Conservation (phyloP, 2,113 vertebrate species). For the Bos javanicus region DNA sequence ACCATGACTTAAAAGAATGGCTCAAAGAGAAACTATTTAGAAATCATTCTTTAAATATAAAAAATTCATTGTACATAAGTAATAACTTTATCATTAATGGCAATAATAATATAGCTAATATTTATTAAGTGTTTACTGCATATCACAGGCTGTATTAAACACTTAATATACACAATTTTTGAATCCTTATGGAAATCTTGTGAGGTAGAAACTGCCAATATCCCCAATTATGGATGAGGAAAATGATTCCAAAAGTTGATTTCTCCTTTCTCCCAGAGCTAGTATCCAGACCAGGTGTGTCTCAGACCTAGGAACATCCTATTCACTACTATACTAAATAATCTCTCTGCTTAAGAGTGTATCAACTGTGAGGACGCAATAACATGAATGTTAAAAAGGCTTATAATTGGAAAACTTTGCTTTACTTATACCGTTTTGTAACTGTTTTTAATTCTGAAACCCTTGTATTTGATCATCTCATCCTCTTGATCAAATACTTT, state of each 20-base stretch:
- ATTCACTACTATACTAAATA: background rate
- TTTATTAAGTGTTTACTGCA: background rate
- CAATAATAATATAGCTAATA: background rate
- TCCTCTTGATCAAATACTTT: background rate
- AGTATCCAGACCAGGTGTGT: background rate
- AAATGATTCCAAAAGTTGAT: background rate
- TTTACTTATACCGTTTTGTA: background rate
- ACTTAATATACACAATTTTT: background rate
- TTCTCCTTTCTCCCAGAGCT: background rate
- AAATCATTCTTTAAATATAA: background rate
- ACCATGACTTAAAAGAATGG: background rate
- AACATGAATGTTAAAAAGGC: background rate
- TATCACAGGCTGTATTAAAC: background rate
- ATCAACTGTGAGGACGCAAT: background rate
- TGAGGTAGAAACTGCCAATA: background rate
- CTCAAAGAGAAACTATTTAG: background rate
- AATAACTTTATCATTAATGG: background rate
- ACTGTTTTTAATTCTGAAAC: background rate
- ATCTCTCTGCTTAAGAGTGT: background rate
- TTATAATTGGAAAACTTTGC: background rate
- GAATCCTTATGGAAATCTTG: background rate
- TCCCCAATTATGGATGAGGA: background rate
- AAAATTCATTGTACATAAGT: background rate
- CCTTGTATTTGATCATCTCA: background rate
- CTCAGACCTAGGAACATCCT: background rate